Evolutionary conservation across 1,140 invertebrate species (phyloP), one percentile per base, ranked within the genome.

Genomic region (Cydia amplana): DNA sequence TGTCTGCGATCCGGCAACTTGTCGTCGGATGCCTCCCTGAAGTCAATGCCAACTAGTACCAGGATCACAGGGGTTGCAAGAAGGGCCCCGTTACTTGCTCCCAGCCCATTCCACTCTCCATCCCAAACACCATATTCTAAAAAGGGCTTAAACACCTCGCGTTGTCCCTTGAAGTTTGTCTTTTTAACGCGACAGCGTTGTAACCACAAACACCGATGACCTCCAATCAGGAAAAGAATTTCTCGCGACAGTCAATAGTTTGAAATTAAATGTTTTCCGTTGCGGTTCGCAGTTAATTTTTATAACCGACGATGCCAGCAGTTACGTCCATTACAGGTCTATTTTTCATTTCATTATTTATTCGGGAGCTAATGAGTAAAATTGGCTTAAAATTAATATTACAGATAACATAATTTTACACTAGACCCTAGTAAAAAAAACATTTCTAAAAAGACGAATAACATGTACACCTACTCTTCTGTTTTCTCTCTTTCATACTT

Each of bases 21-120:
- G 82, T 84, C 84, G 81, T 81, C 78, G 74, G 77, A 85, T 80
- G 82, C 80, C 84, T 87, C 82, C 79, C 78, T 80, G 83, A 85
- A 91, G 86, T 92, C 90, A 92, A 92, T 92, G 91, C 90, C 91
- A 92, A 92, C 87, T 89, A 87, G 83, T 89, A 92, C 91, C 82
- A 92, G 91, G 73, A 75, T 63, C 80, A 87, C 78, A 82, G 83
- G 74, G 83, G 76, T 70, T 32, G 67, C 43, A 36, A 87, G 86
- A 80, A 85, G 80, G 32, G 78, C 79, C 77, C 55, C 16, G 79
- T 88, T 89, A 89, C 84, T 86, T 74, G 74, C 63, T 74, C 76
- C 73, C 75, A 76, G 73, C 64, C 65, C 74, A 10, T 70, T 70
- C 65, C 65, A 70, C 65, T 70, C 18, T 60, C 55, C 23, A 60